Conservation (phyloP, 1,140 invertebrate genomes). For the Copidosoma floridanum region DNA sequence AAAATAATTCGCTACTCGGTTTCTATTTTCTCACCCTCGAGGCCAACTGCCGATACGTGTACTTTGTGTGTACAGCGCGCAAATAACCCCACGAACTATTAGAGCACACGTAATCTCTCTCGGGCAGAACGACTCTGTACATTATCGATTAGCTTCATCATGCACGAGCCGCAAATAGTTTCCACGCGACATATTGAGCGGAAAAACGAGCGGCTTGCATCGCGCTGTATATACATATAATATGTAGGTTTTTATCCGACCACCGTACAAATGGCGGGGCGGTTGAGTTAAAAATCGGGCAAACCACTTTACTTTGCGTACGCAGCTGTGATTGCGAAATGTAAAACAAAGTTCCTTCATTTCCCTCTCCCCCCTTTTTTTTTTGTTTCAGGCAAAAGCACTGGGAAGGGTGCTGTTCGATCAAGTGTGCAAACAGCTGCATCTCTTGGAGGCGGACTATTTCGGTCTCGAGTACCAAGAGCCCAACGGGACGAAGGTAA, state of each 20-base stretch:
- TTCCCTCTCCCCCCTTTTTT: conserved; percentile 24
- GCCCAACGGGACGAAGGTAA: conserved; percentile 76
- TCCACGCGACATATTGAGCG: too few species aligned
- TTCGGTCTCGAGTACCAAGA: conserved; percentile 96
- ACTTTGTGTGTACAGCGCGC: too few species aligned
- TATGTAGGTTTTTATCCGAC: too few species aligned
- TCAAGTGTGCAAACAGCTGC: conserved; percentile 93
- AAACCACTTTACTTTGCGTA: neutral
- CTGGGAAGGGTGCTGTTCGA: conserved; percentile 91
- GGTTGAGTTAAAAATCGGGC: neutral
- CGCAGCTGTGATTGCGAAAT: too few species aligned
- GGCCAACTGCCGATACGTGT: too few species aligned
- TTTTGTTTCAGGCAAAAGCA: conserved; percentile 86
- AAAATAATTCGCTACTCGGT: too few species aligned
- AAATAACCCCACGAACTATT: too few species aligned
- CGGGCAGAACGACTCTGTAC: neutral
- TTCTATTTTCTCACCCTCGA: too few species aligned
- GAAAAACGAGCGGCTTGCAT: too few species aligned
- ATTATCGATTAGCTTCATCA: conserved; percentile 2
- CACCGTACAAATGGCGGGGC: neutral
- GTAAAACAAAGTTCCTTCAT: too few species aligned
- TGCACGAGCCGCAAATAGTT: conserved; percentile 5
- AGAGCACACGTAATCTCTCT: conserved; percentile 35
- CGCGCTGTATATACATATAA: too few species aligned
- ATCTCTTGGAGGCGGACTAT: conserved; percentile 95